Base-by-base conservation (phyloP, 2,113 vertebrate genomes). In the Scomber japonicus region DNA sequence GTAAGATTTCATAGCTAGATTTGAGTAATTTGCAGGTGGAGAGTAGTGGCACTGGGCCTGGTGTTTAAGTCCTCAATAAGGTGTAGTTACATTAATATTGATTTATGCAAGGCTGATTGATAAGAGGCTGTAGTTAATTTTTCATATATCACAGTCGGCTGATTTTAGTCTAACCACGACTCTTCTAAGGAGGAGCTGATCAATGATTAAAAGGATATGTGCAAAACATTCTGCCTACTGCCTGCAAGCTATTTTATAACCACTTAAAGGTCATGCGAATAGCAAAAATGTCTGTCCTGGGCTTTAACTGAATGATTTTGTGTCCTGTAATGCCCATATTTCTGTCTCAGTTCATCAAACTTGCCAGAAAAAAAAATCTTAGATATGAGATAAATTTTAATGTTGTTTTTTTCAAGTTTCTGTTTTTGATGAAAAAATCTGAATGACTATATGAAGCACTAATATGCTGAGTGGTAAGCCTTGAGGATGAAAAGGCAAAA, bases 401-500 rank as follows among this genome's bases (percentile, higher is more conserved):
- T 11, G n/a, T 11, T 54, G 8, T 59, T 71, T 72, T 40, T 40
- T 40, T 9, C 3, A 31, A 17, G 15, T n/a, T 27, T 55, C 19
- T 56, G 35, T 49, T 64, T 55, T 17, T 31, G 11, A 21, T 27
- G 60, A 69, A 67, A 21, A 40, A 57, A 54, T 55, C 16, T 4
- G 31, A 76, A 80, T 54, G 67, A 69, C 67, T 83, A 69, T 70
- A 76, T 59, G 60, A 48, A 50, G 27, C 49, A 75, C 40, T 69
- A 53, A 76, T 45, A 62, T 57, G 59, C 40, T 66, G 59, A 81
- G 45, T 71, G 73, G 53, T 56, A 40, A 80, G 48, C 44, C 21
- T 5, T 15, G 15, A 80, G 81, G 75, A 86, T 84, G 53, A 76
- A 83, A 81, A 84, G 49, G 45, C 46, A 49, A 30, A 81, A 83